Conservation (phyloP, 2,113 vertebrate species). For the Lampris megalopsis region DNA sequence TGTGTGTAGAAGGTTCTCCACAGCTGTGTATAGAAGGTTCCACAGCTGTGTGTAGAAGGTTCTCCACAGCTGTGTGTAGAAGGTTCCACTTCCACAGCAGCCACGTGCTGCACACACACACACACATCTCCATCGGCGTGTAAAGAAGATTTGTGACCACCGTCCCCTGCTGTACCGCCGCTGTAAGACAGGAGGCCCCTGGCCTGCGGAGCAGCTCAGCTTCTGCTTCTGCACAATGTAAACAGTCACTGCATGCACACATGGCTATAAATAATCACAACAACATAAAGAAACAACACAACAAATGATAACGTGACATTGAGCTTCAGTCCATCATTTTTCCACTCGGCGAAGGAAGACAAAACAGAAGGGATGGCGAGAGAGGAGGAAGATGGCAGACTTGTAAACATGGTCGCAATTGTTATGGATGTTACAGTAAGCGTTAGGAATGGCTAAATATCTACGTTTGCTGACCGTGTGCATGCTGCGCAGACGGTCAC, state of each 20-base stretch:
- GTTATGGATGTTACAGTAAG: neutral
- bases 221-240: constrained; percentile 68
- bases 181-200: constrained; percentile 17
- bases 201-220: constrained; percentile 47
- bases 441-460: neutral
- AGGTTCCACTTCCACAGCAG: no score
- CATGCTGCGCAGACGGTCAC: no score
- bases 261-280: constrained; percentile 68
- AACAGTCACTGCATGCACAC: constrained; percentile 73
- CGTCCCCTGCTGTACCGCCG: neutral
- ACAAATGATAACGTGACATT: constrained; percentile 28
- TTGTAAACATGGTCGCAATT: neutral
- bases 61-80: no score
- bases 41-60: no score
- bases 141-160: no score
- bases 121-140: no score
- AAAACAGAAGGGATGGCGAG: neutral
- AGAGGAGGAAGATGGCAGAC: constrained; percentile 34
- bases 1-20: no score
- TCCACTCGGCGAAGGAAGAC: constrained; percentile 1
- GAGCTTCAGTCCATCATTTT: constrained; percentile 14
- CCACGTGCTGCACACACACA: no score
- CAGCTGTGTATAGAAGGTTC: no score
- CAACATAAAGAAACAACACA: constrained; percentile 26
- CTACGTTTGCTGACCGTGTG: neutral